Base-by-base conservation (phyloP, 2,888 invertebrate genomes). In the Melanostoma scalare region DNA sequence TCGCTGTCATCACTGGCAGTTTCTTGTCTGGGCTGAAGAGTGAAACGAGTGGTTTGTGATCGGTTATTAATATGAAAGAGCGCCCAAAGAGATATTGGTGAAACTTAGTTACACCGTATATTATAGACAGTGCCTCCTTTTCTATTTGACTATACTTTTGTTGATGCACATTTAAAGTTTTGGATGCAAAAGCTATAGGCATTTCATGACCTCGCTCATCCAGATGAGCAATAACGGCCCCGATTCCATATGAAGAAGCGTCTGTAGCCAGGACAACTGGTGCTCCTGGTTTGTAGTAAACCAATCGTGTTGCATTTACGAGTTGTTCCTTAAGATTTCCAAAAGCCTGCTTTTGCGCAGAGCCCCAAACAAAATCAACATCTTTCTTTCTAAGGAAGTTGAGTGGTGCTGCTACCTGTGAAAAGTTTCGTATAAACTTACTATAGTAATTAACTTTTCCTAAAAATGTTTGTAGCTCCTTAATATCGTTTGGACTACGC, bases 31-130 rank as follows among this genome's bases (percentile, higher is more conserved):
- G 87, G 4, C 87, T 86, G 77, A 88, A 89, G 42, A 89, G 88
- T 77, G 86, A 81, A 2, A 84, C 9, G 2, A 87, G 46, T 1
- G 91, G 90, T 63, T 89, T 86, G 75, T 90, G 88, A 80, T 90
- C 90, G 1, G 90, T 91, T 8, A 87, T 20, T 6, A 91, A 79
- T 0, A 85, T 87, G 85, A 92, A 92, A 6, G 86, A 79, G 0
- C 89, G 77, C 3, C 90, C 91, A 85, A 86, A 88, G 1, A 91
- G 42, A 78, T 89, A 92, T 6, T 88, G 86, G 67, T 89, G 88
- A 81, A 91, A 92, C 79, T 88, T 87, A 31, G 86, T 86, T 2
- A 91, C 87, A 2, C 87, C 89, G 71, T 86, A 91, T 31, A 89
- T 79, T 4, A 90, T 85, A 6, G 87, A 36, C 3, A 89, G 85